Evolutionary conservation across 1,140 invertebrate genomes (phyloP), one percentile per base, ranked within the genome.

Genomic region (Argopecten irradians): DNA sequence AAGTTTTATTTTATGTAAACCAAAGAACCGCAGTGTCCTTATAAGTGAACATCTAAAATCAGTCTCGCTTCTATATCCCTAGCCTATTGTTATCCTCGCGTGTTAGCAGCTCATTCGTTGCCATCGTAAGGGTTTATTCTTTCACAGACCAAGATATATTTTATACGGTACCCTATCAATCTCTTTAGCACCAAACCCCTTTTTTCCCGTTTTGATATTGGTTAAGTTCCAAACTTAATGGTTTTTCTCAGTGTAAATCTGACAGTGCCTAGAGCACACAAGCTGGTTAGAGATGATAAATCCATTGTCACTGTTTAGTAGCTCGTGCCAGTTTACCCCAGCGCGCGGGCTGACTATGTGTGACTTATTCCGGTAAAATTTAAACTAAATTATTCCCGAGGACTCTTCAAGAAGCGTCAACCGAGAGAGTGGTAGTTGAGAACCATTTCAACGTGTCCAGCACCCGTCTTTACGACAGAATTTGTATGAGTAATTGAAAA

Each of bases 401-500:
- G 55, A 71, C 11, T 71, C 22, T 28, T 71, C 1, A 71, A 28
- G 55, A 28, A 71, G 55, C 55, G 7, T 28, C 13, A n/a, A n/a
- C 55, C 55, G n/a, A n/a, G 22, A 71, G n/a, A 71, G 55, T 11
- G 55, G 55, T 71, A 71, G 55, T 71, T 71, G 55, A 71, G 55
- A 71, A 28, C 55, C 55, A 28, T 71, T 71, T 71, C 22, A 28
- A 71, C 28, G 22, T 71, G 55, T 28, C 55, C n/a, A 28, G 22
- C 22, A 16, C 14, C 55, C 55, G 55, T n/a, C 55, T 28, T 71
- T 28, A 71, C 55, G 22, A 28, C 55, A 71, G 8, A 71, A 71
- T 71, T 71, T 71, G 55, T 71, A 71, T 71, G 55, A 71, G 55
- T 71, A 71, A 71, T 71, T 71, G 55, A 71, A 71, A 71, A n/a